Conservation (phyloP, 2,113 vertebrate genomes). For the Phyllostomus discolor region DNA sequence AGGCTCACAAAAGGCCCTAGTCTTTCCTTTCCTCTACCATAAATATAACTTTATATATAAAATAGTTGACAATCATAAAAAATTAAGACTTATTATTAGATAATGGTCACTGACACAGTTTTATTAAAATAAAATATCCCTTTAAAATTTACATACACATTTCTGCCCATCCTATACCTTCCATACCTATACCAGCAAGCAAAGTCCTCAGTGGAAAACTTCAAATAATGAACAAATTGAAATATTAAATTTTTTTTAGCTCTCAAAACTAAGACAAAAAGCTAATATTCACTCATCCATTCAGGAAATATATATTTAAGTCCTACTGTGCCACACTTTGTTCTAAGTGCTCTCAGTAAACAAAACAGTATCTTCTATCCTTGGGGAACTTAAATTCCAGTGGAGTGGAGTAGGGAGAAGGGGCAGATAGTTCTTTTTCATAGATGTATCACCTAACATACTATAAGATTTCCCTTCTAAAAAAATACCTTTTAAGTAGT, state of each 20-base stretch:
- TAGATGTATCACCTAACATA: background rate
- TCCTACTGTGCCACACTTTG: background rate
- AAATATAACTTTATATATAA: constrained; percentile 4
- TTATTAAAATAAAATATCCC: constrained; percentile 26
- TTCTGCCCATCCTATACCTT: background rate
- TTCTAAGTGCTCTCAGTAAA: background rate
- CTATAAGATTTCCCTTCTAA: background rate
- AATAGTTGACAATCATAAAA: background rate
- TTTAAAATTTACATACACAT: constrained; percentile 30
- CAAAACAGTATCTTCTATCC: background rate
- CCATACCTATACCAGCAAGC: too few species aligned
- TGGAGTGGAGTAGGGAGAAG: background rate
- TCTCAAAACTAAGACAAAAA: constrained; percentile 24
- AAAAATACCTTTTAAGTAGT: constrained; percentile 7
- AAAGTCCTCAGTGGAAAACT: constrained; percentile 5
- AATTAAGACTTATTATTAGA: background rate
- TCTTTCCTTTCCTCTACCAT: background rate
- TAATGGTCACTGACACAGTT: background rate
- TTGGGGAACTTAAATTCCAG: background rate
- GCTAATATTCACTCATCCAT: background rate
- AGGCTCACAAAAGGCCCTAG: background rate
- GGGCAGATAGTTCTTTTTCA: background rate
- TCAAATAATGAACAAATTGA: constrained; percentile 14
- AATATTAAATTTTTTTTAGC: background rate
- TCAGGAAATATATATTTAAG: constrained; percentile 5